These are phyloP conservation scores for Apodemus sylvaticus DNA, from an alignment of 2,113 vertebrate genomes.

Conservation along the genomic window DNA sequence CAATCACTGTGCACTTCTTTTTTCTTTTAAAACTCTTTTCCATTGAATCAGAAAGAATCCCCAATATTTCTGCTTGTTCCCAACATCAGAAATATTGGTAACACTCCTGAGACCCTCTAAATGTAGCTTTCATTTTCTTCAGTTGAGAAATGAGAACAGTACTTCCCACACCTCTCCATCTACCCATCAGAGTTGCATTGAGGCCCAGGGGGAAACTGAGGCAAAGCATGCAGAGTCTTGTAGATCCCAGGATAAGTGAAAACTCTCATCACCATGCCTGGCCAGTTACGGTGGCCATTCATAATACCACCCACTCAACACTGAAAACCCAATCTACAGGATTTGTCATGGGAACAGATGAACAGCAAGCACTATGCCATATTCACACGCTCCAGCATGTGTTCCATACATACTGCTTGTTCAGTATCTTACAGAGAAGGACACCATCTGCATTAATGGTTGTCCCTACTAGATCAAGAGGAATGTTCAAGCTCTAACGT, in stretches of 20 bases:
- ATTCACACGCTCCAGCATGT: not conserved
- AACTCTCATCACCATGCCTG: not conserved
- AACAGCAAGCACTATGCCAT: not conserved
- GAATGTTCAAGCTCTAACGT: not conserved
- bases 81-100: not conserved
- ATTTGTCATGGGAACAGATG: not conserved
- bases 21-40: not conserved
- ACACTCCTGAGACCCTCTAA: not conserved
- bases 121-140: not conserved
- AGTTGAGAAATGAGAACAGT: not conserved
- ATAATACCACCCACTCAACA: not conserved
- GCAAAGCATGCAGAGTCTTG: not conserved
- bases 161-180: fast-evolving
- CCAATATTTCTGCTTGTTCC: not conserved
- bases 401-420: not conserved
- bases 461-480: not conserved
- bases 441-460: fast-evolving
- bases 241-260: not conserved
- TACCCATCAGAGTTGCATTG: not conserved
- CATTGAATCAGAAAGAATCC: not conserved
- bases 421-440: not conserved
- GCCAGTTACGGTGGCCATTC: not conserved
- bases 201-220: not conserved
- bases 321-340: not conserved
- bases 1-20: no score